These are phyloP conservation scores for Eurytoma californica DNA, from an alignment of 2,888 invertebrate genomes.

Conservation along the genomic window DNA sequence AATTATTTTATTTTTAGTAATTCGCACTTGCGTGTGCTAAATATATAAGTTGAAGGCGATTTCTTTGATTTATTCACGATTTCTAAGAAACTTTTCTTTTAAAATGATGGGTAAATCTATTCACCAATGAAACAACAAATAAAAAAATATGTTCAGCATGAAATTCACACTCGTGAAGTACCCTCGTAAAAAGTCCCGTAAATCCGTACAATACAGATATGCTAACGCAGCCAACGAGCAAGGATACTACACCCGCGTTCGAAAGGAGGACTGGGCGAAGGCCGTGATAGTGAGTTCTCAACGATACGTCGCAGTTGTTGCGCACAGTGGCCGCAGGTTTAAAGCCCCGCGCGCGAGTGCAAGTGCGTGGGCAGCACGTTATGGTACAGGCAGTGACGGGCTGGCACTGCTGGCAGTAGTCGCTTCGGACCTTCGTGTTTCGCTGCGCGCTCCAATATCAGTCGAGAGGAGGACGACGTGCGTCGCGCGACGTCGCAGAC, in stretches of 20 bases:
- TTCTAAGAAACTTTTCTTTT: too few relatives aligned
- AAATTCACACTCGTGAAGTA: neutral
- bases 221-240: neutral
- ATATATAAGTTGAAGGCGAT: too few relatives aligned
- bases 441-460: neutral
- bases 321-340: constrained; percentile 20
- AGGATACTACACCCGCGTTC: neutral
- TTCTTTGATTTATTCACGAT: too few relatives aligned
- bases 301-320: neutral
- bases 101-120: too few relatives aligned
- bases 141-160: too few relatives aligned
- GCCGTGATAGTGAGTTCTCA: neutral
- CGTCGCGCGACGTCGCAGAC: too few relatives aligned
- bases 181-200: neutral
- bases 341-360: constrained; percentile 2
- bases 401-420: neutral
- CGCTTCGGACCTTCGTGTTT: neutral
- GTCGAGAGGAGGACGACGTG: too few relatives aligned
- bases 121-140: too few relatives aligned
- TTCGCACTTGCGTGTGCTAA: too few relatives aligned
- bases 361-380: constrained; percentile 12
- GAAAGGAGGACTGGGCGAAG: neutral
- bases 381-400: neutral
- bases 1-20: too few relatives aligned
- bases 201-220: neutral